These are phyloP conservation scores for Yasuhikotakia modesta DNA, from an alignment of 2,797 vertebrate species.

Conservation along the genomic window DNA sequence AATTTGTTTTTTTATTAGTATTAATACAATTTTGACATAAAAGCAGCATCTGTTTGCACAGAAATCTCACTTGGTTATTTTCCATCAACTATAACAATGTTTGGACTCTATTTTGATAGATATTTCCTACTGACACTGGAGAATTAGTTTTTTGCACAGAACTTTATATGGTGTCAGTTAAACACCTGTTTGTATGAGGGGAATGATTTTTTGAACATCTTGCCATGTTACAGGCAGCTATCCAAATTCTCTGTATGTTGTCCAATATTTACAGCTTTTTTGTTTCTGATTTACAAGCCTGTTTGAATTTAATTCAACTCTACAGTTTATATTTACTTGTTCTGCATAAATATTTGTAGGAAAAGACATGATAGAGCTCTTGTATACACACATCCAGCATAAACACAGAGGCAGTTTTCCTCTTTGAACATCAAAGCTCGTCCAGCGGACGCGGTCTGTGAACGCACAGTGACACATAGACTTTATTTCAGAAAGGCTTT, in stretches of 20 bases:
- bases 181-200: not conserved
- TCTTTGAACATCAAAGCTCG: conserved; percentile 56
- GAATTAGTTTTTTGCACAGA: not conserved
- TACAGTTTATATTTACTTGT: not conserved
- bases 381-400: conserved; percentile 25
- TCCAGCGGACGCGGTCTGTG: conserved; percentile 48
- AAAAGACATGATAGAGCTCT: not conserved
- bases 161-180: not conserved
- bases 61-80: not conserved
- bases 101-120: not conserved
- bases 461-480: conserved; percentile 24
- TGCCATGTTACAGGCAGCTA: too few relatives aligned
- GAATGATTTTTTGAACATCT: not conserved
- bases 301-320: not conserved
- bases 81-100: too few relatives aligned
- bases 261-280: not conserved
- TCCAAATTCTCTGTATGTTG: not conserved
- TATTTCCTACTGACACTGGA: not conserved
- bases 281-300: not conserved
- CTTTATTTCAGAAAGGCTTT: conserved; percentile 36
- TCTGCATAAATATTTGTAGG: conserved; percentile 1
- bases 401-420: conserved; percentile 28
- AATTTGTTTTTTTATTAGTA: too few relatives aligned
- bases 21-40: too few relatives aligned
- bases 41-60: too few relatives aligned